Evolutionary conservation across 2,888 invertebrate species (phyloP), one percentile per base, ranked within the genome.

Genomic region (Brenthis daphne): DNA sequence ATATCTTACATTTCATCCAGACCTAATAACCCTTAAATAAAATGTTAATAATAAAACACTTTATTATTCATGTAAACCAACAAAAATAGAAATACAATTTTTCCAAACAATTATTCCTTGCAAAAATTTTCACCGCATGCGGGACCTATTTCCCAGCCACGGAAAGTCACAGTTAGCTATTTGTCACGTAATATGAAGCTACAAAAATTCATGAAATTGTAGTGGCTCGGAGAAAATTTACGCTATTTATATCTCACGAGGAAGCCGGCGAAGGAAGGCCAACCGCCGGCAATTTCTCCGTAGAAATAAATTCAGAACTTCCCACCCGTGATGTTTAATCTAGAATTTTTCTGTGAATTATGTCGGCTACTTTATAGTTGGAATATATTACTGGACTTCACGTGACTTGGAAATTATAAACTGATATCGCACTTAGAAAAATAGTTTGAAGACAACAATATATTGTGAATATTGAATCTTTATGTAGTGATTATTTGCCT

Each of bases 341-440:
- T 69, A 64, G 73, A 67, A 71, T 73, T 73, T 75, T 83, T 81
- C 81, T 85, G 82, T 85, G 84, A 87, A 82, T 83, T 86, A 85
- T 85, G 77, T 73, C 75, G 76, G 75, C 78, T 82, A 81, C 78
- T 76, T 53, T 76, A 73, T 73, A 72, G 73, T 73, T 73, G 69
- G 73, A 71, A 67, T 72, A 74, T 68, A 75, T 64, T 71, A 70
- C 69, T 57, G 51, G 63, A 64, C 53, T 63, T 63, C 48, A 64
- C 68, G 57, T 67, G 67, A 61, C 33, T 51, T 57, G 51, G 29
- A 60, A 67, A 67, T 63, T 60, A 60, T 60, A 60, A 60, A 50
- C 50, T 64, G 55, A 64, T 64, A 64, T 14, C 53, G 37, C 20
- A 20, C 37, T 1, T 6, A 20, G 47, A 24, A 43, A 12, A 1